Evolutionary conservation across 1,140 invertebrate species (phyloP).

Genomic region (Charaxes varanes): DNA sequence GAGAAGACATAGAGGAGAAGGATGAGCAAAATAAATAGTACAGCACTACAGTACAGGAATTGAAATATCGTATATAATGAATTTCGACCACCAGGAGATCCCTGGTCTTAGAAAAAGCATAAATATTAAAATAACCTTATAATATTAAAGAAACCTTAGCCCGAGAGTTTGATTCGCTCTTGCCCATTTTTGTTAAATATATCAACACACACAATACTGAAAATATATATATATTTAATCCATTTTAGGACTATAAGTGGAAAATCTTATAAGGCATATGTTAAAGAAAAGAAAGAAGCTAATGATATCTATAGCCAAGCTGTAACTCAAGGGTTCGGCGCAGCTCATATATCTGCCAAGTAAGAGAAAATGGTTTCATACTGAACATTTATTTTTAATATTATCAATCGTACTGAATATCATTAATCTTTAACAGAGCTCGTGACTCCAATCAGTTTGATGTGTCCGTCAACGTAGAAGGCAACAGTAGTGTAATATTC

Average conservation of each 20-base stretch:
- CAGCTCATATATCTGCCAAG: conserved; percentile 76
- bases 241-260: conserved; percentile 46
- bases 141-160: too few species aligned
- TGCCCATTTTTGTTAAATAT: too few species aligned
- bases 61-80: too few species aligned
- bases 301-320: conserved; percentile 78
- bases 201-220: too few species aligned
- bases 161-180: too few species aligned
- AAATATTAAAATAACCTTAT: too few species aligned
- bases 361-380: conserved; percentile 29
- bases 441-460: conserved; percentile 80
- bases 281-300: conserved; percentile 75
- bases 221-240: conserved; percentile 2
- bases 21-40: too few species aligned
- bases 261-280: conserved; percentile 57
- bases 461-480: conserved; percentile 76
- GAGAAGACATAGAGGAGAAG: too few species aligned
- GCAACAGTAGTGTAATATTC: conserved; percentile 75
- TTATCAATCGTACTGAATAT: background rate
- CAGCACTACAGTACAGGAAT: too few species aligned
- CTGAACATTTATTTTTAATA: background rate
- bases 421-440: conserved; percentile 51
- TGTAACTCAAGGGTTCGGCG: conserved; percentile 75
- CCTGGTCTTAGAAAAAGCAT: too few species aligned
- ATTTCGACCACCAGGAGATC: too few species aligned